Conservation (phyloP, 1,140 invertebrate genomes). For the Lasioglossum albipes region DNA sequence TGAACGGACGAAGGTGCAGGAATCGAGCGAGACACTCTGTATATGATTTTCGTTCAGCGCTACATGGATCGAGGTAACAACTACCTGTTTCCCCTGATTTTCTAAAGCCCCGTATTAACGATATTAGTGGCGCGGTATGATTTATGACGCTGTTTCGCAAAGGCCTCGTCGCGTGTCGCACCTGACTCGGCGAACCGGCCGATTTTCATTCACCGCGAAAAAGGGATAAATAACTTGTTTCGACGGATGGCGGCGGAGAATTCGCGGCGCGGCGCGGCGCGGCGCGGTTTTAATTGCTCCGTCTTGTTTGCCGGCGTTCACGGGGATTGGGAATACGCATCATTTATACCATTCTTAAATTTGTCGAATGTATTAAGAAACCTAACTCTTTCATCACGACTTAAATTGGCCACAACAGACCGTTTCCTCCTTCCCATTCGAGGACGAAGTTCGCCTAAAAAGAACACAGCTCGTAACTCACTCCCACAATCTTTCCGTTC, state of each 20-base stretch:
- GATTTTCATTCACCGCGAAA: constrained; percentile 29
- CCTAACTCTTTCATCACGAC: no score
- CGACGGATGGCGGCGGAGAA: not conserved
- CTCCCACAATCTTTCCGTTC: no score
- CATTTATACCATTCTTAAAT: no score
- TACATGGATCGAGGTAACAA: not conserved
- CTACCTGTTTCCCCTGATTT: constrained; percentile 31
- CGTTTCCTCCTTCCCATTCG: no score
- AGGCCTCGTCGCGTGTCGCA: not conserved
- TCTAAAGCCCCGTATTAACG: constrained; percentile 15
- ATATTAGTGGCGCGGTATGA: constrained; percentile 10
- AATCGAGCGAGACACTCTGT: not conserved
- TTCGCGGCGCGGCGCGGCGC: not conserved
- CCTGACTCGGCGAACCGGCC: not conserved
- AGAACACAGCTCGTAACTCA: no score
- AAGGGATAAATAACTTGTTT: constrained; percentile 19
- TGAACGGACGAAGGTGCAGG: no score
- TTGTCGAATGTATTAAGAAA: no score
- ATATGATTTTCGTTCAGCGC: not conserved
- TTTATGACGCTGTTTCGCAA: constrained; percentile 37
- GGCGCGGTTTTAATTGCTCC: not conserved
- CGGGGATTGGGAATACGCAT: no score
- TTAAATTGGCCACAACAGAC: no score
- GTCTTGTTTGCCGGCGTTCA: not conserved
- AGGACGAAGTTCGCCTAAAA: no score